These are phyloP conservation scores for Apostichopus leukothele DNA, from an alignment of 53 echinoderm and acorn worm genomes.

Conservation along the genomic window DNA sequence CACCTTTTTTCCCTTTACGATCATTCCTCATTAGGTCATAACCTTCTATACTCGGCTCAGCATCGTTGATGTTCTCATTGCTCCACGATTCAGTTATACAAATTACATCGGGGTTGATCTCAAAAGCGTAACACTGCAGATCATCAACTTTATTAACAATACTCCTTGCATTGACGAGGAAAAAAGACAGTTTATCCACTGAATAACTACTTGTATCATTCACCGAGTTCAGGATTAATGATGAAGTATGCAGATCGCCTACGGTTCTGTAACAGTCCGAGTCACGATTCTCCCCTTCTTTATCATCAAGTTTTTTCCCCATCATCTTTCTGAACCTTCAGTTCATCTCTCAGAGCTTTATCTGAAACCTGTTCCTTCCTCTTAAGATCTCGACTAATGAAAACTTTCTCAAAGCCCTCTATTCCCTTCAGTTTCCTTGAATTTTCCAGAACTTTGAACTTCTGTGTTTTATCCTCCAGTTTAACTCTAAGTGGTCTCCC, in stretches of 20 bases:
- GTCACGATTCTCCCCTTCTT: conserved; percentile 24
- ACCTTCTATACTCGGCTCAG: background rate
- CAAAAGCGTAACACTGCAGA: conserved; percentile 9
- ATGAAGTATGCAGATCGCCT: background rate
- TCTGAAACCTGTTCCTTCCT: conserved; percentile 2
- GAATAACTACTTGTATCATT: background rate
- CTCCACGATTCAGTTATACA: conserved; percentile 28
- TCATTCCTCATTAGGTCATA: conserved; percentile 37
- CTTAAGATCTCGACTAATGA: conserved; percentile 23
- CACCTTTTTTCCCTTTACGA: conserved; percentile 31
- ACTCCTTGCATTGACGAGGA: background rate
- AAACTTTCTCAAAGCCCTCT: conserved; percentile 29
- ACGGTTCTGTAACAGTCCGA: background rate
- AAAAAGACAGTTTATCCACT: background rate
- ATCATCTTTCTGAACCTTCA: background rate
- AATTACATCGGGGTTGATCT: conserved; percentile 6
- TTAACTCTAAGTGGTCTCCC: background rate
- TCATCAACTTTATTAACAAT: conserved; percentile 11
- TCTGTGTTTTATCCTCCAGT: conserved; percentile 14
- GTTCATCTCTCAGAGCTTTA: conserved; percentile 17
- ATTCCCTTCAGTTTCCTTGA: conserved; percentile 2
- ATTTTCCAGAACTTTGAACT: conserved; percentile 17
- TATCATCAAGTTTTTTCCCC: conserved; percentile 39
- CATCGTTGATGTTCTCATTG: conserved; percentile 5
- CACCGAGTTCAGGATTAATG: background rate